Evolutionary conservation across 1,140 invertebrate species (phyloP).

Genomic region (Cyrtorhinus lividipennis): DNA sequence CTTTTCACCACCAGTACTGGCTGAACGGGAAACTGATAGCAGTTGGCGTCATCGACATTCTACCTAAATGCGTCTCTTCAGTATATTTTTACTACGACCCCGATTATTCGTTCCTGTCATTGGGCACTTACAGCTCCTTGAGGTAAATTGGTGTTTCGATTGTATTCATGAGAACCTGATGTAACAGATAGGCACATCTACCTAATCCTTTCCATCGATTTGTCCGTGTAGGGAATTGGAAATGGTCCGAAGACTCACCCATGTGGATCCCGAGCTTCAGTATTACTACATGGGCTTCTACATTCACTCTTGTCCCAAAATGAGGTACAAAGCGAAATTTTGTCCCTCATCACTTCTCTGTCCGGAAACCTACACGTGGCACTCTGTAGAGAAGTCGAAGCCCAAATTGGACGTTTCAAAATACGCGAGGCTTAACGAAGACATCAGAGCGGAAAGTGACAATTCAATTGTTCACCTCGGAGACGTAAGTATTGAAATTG

Average conservation of each 20-base stretch:
- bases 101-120: conserved; percentile 66
- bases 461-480: conserved; percentile 24
- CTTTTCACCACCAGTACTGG: conserved; percentile 96
- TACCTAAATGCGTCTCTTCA: conserved; percentile 88
- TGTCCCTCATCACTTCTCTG: conserved; percentile 80
- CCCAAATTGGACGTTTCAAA: conserved; percentile 53
- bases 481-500: conserved; percentile 17
- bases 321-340: conserved; percentile 89
- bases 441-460: conserved; percentile 32
- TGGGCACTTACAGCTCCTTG: conserved; percentile 86
- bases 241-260: conserved; percentile 56
- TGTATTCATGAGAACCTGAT: too few relatives aligned
- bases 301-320: conserved; percentile 92
- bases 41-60: conserved; percentile 90
- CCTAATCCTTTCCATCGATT: not conserved
- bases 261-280: conserved; percentile 43
- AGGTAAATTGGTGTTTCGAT: conserved; percentile 31
- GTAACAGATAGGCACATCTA: too few relatives aligned
- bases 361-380: conserved; percentile 84
- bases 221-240: conserved; percentile 70
- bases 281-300: conserved; percentile 99
- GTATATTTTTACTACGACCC: conserved; percentile 99
- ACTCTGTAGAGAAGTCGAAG: conserved; percentile 50
- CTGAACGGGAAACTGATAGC: conserved; percentile 84
- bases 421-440: conserved; percentile 51